Conservation (phyloP, 2,797 vertebrate species). For the Zalophus californianus region DNA sequence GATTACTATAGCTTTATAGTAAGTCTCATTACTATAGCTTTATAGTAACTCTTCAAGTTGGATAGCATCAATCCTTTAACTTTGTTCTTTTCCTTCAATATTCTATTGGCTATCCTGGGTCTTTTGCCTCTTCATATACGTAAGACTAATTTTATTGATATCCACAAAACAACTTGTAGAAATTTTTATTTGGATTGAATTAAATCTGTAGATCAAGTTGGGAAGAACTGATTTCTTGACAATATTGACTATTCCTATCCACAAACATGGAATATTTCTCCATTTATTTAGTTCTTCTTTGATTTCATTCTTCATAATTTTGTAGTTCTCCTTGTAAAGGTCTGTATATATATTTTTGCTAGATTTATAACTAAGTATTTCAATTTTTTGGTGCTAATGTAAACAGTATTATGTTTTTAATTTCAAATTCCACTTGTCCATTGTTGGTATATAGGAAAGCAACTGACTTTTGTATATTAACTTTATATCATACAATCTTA, state of each 20-base stretch:
- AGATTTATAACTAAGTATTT: background rate
- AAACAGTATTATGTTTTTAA: slow-evolving; percentile 15
- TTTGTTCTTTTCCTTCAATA: background rate
- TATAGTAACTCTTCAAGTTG: background rate
- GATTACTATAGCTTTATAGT: background rate
- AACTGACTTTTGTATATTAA: background rate
- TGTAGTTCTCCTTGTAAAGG: background rate
- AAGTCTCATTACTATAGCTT: background rate
- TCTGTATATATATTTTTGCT: background rate
- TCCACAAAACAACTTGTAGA: background rate
- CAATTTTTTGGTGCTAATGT: background rate
- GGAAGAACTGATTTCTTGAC: background rate
- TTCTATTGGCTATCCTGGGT: background rate
- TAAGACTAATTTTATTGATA: background rate
- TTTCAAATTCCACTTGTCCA: background rate
- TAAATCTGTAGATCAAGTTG: background rate
- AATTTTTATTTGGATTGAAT: background rate
- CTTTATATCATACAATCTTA: background rate
- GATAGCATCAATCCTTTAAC: background rate
- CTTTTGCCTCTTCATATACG: background rate
- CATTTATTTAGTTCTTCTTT: background rate
- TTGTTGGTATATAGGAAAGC: background rate
- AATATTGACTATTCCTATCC: background rate
- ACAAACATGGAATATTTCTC: background rate
- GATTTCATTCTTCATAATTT: background rate